A percentile compares a stretch with the other conserved stretches of the same genome.
Conservation (phyloP, 2,797 vertebrate species). For the Acipenser ruthenus region DNA sequence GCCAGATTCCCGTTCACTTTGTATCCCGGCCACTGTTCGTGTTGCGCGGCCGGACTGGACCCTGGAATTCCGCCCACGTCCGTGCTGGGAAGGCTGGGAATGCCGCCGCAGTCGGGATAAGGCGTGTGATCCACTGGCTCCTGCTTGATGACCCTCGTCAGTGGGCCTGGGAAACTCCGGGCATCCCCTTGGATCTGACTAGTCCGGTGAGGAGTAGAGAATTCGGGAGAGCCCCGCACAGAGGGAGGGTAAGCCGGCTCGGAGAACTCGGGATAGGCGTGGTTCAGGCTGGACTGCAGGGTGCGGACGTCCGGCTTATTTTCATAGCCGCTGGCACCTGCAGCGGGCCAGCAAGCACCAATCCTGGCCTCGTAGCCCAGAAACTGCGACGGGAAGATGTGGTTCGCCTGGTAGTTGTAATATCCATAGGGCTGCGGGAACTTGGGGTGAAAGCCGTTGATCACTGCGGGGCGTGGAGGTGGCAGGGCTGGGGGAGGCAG, state of each 20-base stretch:
- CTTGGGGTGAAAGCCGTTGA: conserved; percentile 88
- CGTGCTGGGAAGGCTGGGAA: conserved; percentile 30
- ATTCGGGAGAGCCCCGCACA: background rate
- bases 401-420: conserved; percentile 77
- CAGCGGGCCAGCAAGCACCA: conserved; percentile 49
- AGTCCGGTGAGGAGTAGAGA: conserved; percentile 30
- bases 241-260: conserved; percentile 25
- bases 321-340: conserved; percentile 56
- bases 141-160: conserved; percentile 70
- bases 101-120: conserved; percentile 42
- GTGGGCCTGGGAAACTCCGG: conserved; percentile 34
- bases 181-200: conserved; percentile 32
- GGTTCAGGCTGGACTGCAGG: conserved; percentile 69
- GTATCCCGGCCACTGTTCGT: conserved; percentile 64
- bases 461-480: conserved; percentile 46
- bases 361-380: conserved; percentile 69
- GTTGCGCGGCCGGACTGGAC: conserved; percentile 40
- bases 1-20: conserved; percentile 61
- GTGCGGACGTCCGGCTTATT: conserved; percentile 75
- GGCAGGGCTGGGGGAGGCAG: conserved; percentile 66
- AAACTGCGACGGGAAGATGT: conserved; percentile 77
- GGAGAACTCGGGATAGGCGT: conserved; percentile 44
- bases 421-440: conserved; percentile 79
- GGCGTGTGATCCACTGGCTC: conserved; percentile 74
- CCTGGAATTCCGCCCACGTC: background rate